Conservation (phyloP, 2,888 invertebrate genomes). For the Drosophila affinis region DNA sequence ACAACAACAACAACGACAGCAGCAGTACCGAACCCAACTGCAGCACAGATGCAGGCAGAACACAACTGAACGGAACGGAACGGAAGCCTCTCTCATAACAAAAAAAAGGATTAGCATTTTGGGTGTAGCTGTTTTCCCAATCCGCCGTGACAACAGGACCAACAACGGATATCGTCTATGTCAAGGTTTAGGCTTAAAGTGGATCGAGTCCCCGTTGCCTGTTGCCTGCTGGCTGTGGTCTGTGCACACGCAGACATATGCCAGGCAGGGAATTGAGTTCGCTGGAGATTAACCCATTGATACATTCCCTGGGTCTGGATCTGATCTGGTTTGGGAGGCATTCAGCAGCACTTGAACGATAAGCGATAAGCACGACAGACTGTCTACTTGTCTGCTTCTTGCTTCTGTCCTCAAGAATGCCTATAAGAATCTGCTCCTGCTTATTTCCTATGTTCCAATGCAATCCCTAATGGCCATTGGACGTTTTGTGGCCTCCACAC, state of each 20-base stretch:
- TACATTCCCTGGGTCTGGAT: neutral
- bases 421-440: no score
- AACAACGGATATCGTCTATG: slow-evolving; percentile 42
- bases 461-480: slow-evolving; percentile 6
- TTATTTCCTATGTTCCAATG: neutral
- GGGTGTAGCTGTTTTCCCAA: slow-evolving; percentile 66
- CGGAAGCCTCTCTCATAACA: slow-evolving; percentile 22
- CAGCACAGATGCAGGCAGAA: slow-evolving; percentile 57
- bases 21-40: slow-evolving; percentile 42
- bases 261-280: slow-evolving; percentile 36
- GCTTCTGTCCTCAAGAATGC: no score
- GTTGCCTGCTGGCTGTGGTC: slow-evolving; percentile 22
- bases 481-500: slow-evolving; percentile 12
- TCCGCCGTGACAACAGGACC: slow-evolving; percentile 48
- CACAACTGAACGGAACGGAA: slow-evolving; percentile 19
- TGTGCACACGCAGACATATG: slow-evolving; percentile 49
- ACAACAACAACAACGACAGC: slow-evolving; percentile 30
- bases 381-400: no score
- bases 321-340: neutral
- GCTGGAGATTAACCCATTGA: slow-evolving; percentile 47
- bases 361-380: no score
- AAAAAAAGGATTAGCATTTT: slow-evolving; percentile 73
- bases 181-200: slow-evolving; percentile 47
- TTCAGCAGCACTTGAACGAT: no score
- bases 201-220: slow-evolving; percentile 9